Percentiles rank a stretch among this genome's conserved stretches.
phyloP scores from a whole-genome alignment of 2,888 invertebrate species.

The Hartigia nigra region DNA sequence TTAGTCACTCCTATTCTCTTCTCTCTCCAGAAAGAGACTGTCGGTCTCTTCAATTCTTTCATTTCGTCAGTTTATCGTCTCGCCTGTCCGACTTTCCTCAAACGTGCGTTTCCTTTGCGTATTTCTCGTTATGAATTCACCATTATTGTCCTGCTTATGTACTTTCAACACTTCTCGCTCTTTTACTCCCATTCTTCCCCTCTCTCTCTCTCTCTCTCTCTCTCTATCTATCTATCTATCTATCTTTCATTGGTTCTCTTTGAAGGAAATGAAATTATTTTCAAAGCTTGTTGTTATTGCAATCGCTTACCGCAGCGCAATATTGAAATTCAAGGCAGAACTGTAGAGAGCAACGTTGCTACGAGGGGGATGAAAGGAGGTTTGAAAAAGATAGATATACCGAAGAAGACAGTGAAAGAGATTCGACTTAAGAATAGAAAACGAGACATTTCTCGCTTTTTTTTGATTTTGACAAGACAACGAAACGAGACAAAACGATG shows the following conservation, averaged over 20 bases:
- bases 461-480: background rate
- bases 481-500: too few relatives aligned
- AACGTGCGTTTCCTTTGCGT: background rate
- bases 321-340: conserved; percentile 31
- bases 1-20: background rate
- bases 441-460: background rate
- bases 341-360: background rate
- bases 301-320: conserved; percentile 33
- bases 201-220: conserved; percentile 17
- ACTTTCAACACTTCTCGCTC: too few relatives aligned
- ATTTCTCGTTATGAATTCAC: background rate
- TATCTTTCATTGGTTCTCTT: conserved; percentile 14
- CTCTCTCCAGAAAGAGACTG: background rate
- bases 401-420: background rate
- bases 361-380: conserved; percentile 16
- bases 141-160: background rate
- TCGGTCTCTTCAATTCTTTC: background rate
- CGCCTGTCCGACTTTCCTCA: background rate
- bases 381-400: conserved; percentile 8
- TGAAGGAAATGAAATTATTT: conserved; percentile 44
- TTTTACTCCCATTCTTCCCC: conserved; percentile 13
- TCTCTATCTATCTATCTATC: conserved; percentile 19
- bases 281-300: conserved; percentile 40
- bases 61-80: background rate
- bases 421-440: background rate